Evolutionary conservation across 2,888 invertebrate species (phyloP).

Genomic region (Perizoma flavofasciatum): DNA sequence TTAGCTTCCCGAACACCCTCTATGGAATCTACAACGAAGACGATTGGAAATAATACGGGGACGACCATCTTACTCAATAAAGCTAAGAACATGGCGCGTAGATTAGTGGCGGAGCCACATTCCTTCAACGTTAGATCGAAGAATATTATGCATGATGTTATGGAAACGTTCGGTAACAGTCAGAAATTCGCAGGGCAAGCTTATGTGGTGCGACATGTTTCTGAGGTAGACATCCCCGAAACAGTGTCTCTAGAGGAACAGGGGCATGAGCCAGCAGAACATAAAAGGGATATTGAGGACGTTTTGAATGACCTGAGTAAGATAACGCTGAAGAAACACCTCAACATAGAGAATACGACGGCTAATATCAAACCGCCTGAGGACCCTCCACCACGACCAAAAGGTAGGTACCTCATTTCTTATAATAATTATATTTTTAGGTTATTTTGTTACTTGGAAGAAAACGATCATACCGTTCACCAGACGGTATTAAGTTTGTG

Average conservation of each 20-base stretch:
- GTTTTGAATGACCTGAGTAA: slow-evolving; percentile 76
- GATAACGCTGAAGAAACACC: slow-evolving; percentile 74
- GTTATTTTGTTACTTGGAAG: too few relatives aligned
- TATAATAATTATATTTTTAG: too few relatives aligned
- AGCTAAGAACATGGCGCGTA: slow-evolving; percentile 75
- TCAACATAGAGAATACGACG: slow-evolving; percentile 76
- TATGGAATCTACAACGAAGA: slow-evolving; percentile 74
- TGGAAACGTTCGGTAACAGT: slow-evolving; percentile 74
- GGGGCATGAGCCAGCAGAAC: slow-evolving; percentile 62
- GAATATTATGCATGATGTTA: slow-evolving; percentile 78
- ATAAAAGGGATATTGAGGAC: slow-evolving; percentile 74
- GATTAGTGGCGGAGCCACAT: slow-evolving; percentile 73
- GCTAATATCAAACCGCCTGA: slow-evolving; percentile 74
- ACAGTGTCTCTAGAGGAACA: slow-evolving; percentile 61
- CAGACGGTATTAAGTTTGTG: too few relatives aligned
- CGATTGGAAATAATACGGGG: slow-evolving; percentile 71
- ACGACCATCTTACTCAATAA: slow-evolving; percentile 73
- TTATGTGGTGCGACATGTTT: slow-evolving; percentile 70
- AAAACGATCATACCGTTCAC: too few relatives aligned
- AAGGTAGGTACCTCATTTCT: slow-evolving; percentile 56
- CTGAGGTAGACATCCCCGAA: slow-evolving; percentile 63
- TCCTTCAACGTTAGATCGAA: slow-evolving; percentile 69
- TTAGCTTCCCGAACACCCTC: slow-evolving; percentile 77
- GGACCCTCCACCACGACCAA: slow-evolving; percentile 58
- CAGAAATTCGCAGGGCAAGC: slow-evolving; percentile 62